Base-by-base conservation (phyloP, 2,888 invertebrate genomes). In the Elmis aenea region DNA sequence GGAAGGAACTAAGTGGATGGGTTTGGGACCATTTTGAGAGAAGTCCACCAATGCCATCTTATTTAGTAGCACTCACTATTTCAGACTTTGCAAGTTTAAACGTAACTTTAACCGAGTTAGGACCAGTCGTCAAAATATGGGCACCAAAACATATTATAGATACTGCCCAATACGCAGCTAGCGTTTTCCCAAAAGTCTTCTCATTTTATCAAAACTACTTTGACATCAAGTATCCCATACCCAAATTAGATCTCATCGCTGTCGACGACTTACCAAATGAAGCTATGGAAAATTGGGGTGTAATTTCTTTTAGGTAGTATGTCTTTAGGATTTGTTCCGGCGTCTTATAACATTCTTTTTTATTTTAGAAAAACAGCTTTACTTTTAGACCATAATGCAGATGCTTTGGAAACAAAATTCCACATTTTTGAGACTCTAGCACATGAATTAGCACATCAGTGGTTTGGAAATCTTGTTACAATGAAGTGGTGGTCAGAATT, bases 361-460 rank as follows among this genome's bases (percentile, higher is more conserved):
- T 3, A 23, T 45, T 37, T 8, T 32, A 58, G 55, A 23, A 53
- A 56, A 12, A 41, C 42, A 10, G 45, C 46, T 9, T 29, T 53
- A 21, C 44, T 55, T 14, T 35, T 50, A 20, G 45, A 53, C 26
- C 38, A 25, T 12, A 11, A 18, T 33, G 31, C 46, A 1, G 38
- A 39, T 5, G 38, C 41, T 0, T 42, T 35, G 23, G 63, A 70
- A 5, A 67, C 69, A 46, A 71, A 69, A 33, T 72, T 70, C 43
- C 69, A 62, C 45, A 69, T 75, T 8, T 71, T 75, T n/a, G 72
- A 74, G 1, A 72, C 73, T 45, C 62, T 81, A 5, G 73, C 78
- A 0, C 84, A 85, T 56, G 84, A 85, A 56, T 59, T 87, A 5
- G 78, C 82, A 0, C 86, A 85, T 58, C 84, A 82, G 68, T 84